phyloP scores from a whole-genome alignment of 1,140 invertebrate species.

The Hyposmocoma kahamanoa region DNA sequence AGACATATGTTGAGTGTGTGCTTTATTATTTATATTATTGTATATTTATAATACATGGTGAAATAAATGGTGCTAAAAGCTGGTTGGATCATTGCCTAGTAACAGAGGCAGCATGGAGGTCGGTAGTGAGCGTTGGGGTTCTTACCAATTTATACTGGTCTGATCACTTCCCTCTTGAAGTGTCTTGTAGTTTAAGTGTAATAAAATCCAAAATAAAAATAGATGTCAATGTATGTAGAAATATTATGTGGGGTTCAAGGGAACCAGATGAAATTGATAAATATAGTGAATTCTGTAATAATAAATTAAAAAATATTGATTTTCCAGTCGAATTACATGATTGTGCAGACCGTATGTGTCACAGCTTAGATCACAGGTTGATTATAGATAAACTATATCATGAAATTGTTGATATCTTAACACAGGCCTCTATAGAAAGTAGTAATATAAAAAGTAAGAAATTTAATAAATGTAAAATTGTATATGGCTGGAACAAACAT shows the following conservation, averaged over 20 bases:
- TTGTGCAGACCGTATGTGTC: not conserved
- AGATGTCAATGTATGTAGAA: not conserved
- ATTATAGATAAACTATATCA: not conserved
- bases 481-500: constrained; percentile 2
- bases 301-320: not conserved
- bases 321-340: not conserved
- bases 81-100: too few species aligned
- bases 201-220: not conserved
- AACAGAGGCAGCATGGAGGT: not conserved
- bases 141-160: not conserved
- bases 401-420: not conserved
- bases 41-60: too few species aligned
- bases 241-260: not conserved
- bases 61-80: too few species aligned
- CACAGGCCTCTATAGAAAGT: not conserved
- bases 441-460: not conserved
- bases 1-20: too few species aligned
- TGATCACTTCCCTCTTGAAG: not conserved
- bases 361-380: not conserved
- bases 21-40: too few species aligned
- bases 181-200: not conserved
- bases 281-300: not conserved
- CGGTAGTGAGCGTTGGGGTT: not conserved
- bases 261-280: not conserved
- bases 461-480: not conserved